Base-by-base conservation (phyloP, 2,797 vertebrate genomes). In the Luscinia megarhynchos region DNA sequence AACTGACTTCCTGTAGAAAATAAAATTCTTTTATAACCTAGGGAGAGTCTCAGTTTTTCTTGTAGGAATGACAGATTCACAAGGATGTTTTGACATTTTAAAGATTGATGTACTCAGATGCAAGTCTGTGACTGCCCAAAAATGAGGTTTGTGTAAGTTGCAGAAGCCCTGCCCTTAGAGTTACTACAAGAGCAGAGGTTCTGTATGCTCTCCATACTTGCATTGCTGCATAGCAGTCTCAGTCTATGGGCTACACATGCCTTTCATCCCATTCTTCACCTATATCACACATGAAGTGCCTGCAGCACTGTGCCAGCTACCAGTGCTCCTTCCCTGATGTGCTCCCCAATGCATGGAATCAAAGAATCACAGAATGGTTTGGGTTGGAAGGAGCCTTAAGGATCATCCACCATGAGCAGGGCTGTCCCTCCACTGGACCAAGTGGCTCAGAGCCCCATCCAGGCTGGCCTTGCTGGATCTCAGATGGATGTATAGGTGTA, bases 241-340 rank as follows among this genome's bases (percentile, higher is more conserved):
- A 23, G 2, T 16, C 27, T 17, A 3, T n/a, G 61, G 0, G 4
- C 18, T 48, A 6, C 29, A 7, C 0, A 0, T 53, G 41, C 34
- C 32, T 68, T 69, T 27, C 55, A 38, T 62, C 32, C 51, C 10
- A 3, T 58, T 85, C 43, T 66, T 83, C 36, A 38, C 9, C 5
- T 20, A 0, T 15, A 10, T 14, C 38, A 14, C 3, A 9, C 38
- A 10, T 4, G 6, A 64, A 85, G 29, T 17, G 15, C 51, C 51
- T 15, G 34, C 38, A 29, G 68, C 0, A 0, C 62, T 32, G 6
- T 46, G 51, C 24, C 0, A 0, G 6, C 59, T 34, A 7, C 24
- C 38, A 16, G 3, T 7, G 24, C 21, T 75, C 45, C 45, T 61
- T 75, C 32, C 55, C 43, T 43, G 11, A 12, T 3, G 14, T 18